Conservation (phyloP, 2,797 vertebrate genomes). For the Bovichtus diacanthus region DNA sequence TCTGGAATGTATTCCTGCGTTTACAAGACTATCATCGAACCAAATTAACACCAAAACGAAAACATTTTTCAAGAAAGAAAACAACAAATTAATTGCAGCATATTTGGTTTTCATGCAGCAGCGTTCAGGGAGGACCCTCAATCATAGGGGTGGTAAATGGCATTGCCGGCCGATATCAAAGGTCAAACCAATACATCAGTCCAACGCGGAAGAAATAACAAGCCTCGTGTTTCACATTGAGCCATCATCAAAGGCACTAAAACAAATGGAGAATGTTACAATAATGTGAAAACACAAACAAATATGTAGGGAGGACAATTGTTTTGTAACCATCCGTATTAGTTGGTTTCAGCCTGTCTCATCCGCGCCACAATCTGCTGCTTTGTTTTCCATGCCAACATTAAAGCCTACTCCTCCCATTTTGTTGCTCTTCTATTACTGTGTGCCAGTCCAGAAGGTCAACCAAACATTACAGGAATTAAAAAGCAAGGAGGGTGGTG, state of each 20-base stretch:
- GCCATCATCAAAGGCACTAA: slow-evolving; percentile 48
- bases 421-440: slow-evolving; percentile 27
- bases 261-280: slow-evolving; percentile 53
- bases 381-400: slow-evolving; percentile 35
- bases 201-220: slow-evolving; percentile 58
- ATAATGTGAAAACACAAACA: slow-evolving; percentile 51
- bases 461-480: slow-evolving; percentile 12
- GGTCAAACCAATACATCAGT: slow-evolving; percentile 75
- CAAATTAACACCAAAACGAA: slow-evolving; percentile 8
- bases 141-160: slow-evolving; percentile 65
- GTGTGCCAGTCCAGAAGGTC: slow-evolving; percentile 25
- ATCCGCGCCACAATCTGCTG: slow-evolving; percentile 33
- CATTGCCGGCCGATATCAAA: slow-evolving; percentile 59
- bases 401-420: slow-evolving; percentile 32
- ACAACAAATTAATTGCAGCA: slow-evolving; percentile 18
- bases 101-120: slow-evolving; percentile 45
- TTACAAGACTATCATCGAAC: background rate
- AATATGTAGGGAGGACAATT: slow-evolving; percentile 30
- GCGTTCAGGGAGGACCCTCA: slow-evolving; percentile 47
- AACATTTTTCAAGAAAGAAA: slow-evolving; percentile 24
- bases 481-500: slow-evolving; percentile 12
- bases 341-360: slow-evolving; percentile 14
- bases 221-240: slow-evolving; percentile 53
- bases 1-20: background rate
- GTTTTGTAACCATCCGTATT: slow-evolving; percentile 34